phyloP scores from a whole-genome alignment of 2,797 vertebrate genomes.

The Leuciscus waleckii region DNA sequence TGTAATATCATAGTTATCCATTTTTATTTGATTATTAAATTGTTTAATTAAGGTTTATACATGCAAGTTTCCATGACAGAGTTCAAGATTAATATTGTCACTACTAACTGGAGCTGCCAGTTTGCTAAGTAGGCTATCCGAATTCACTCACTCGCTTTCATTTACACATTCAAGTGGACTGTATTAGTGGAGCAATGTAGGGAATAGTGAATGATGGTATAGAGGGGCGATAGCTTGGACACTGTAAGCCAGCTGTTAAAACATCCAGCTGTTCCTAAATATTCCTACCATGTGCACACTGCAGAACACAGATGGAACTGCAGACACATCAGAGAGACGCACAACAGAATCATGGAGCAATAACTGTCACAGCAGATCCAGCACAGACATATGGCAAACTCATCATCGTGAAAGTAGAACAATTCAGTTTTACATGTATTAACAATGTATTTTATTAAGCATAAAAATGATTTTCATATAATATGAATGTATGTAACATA shows the following conservation, averaged over 20 bases:
- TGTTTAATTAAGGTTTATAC: too few species aligned
- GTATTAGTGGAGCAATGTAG: too few species aligned
- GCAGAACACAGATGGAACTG: conserved; percentile 7
- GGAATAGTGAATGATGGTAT: too few species aligned
- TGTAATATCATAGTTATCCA: too few species aligned
- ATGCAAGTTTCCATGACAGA: too few species aligned
- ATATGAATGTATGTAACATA: background rate
- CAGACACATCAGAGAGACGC: conserved; percentile 5
- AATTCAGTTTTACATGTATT: background rate
- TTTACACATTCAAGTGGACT: too few species aligned
- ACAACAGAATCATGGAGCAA: conserved; percentile 31
- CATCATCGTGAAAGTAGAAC: background rate
- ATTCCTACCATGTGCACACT: conserved; percentile 17
- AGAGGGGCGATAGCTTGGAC: background rate
- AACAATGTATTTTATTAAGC: background rate
- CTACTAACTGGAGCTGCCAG: too few species aligned
- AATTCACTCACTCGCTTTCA: too few species aligned
- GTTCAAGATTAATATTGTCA: too few species aligned
- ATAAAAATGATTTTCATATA: background rate
- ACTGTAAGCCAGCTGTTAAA: background rate
- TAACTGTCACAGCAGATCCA: conserved; percentile 8
- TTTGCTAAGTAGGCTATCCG: too few species aligned
- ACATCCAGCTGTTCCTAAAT: conserved; percentile 17
- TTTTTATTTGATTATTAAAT: too few species aligned
- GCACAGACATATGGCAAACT: too few species aligned